These are phyloP conservation scores for Caprella mutica DNA, from an alignment of 2,888 invertebrate species.

Conservation along the genomic window DNA sequence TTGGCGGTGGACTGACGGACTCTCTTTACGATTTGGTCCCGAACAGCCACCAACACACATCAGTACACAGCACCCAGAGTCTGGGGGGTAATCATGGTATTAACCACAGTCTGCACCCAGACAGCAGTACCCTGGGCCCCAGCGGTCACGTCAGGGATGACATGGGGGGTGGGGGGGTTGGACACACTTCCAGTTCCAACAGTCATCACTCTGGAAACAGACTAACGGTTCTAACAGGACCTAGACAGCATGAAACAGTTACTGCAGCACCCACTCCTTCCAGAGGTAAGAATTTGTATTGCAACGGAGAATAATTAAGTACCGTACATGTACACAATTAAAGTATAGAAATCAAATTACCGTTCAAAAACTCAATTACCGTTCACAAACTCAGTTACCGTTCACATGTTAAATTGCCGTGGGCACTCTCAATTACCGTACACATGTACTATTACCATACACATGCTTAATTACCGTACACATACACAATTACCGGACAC, in stretches of 20 bases:
- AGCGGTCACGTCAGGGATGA: neutral
- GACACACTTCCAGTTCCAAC: neutral
- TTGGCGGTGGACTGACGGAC: constrained; percentile 1
- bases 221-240: constrained; percentile 8
- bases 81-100: too few relatives aligned
- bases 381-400: too few relatives aligned
- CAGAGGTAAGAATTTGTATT: constrained; percentile 4
- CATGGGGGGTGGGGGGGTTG: neutral
- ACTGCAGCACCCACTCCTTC: constrained; percentile 5
- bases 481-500: too few relatives aligned
- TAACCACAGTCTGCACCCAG: constrained; percentile 1
- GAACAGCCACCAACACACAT: constrained; percentile 5
- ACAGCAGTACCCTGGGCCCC: neutral
- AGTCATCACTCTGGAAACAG: neutral
- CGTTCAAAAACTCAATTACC: too few relatives aligned
- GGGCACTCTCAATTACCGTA: too few relatives aligned
- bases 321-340: too few relatives aligned
- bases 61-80: neutral
- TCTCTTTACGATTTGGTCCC: constrained; percentile 7
- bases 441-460: too few relatives aligned
- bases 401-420: too few relatives aligned
- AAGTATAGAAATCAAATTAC: too few relatives aligned
- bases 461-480: too few relatives aligned
- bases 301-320: too few relatives aligned
- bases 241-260: constrained; percentile 6